Evolutionary conservation across 2,797 vertebrate genomes (phyloP).

Genomic region (Anguilla obscura): DNA sequence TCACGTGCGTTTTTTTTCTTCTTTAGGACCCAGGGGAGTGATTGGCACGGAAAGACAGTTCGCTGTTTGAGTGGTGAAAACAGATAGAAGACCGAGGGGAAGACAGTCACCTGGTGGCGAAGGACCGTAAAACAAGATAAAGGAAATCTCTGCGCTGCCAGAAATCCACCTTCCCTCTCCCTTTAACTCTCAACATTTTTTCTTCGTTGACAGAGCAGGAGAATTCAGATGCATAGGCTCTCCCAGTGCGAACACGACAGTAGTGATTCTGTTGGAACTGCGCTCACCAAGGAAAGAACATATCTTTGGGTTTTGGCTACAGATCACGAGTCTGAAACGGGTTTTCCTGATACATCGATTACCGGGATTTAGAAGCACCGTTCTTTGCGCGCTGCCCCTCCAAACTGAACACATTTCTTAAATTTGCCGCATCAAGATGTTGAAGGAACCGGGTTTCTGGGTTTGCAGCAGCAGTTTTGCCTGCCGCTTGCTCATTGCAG

Average conservation of each 20-base stretch:
- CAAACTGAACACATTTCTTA: constrained; percentile 74
- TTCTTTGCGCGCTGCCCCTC: constrained; percentile 50
- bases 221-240: constrained; percentile 57
- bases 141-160: constrained; percentile 52
- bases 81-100: constrained; percentile 57
- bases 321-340: constrained; percentile 51
- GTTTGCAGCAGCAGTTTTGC: constrained; percentile 69
- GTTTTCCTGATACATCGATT: constrained; percentile 57
- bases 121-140: constrained; percentile 72
- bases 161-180: constrained; percentile 57
- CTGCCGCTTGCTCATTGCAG: constrained; percentile 66
- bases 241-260: constrained; percentile 6
- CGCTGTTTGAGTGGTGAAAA: constrained; percentile 63
- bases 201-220: constrained; percentile 63
- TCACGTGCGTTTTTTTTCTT: constrained; percentile 36
- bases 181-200: constrained; percentile 62
- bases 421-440: constrained; percentile 89
- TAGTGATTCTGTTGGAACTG: constrained; percentile 33
- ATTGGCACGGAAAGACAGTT: constrained; percentile 57
- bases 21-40: constrained; percentile 61
- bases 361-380: constrained; percentile 55
- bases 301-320: constrained; percentile 65
- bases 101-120: constrained; percentile 78
- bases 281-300: constrained; percentile 49
- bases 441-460: constrained; percentile 67